Base-by-base conservation (phyloP, 2,888 invertebrate genomes). In the Drosophila borealis region DNA sequence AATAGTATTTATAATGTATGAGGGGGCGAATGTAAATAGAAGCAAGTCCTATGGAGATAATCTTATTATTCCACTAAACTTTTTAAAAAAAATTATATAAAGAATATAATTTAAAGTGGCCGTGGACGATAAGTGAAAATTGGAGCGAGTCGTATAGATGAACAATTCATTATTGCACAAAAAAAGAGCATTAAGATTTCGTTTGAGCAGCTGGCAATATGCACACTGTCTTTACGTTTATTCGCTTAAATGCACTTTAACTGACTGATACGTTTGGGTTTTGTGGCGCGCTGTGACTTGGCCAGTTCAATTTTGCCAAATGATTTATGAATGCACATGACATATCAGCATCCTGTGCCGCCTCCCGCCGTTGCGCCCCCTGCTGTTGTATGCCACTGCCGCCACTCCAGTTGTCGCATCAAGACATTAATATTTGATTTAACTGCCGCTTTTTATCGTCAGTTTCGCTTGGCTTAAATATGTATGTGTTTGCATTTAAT, bases 261-360 rank as follows among this genome's bases (percentile, higher is more conserved):
- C 74, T 59, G 62, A 75, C 59, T 75, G 74, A 77, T 74, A 51
- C 69, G 64, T 54, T 77, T 64, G 57, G 64, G 41, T 46, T 71
- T 66, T 71, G 42, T 55, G 72, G 59, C 51, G 63, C 42, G 53
- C 64, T 72, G 46, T 64, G 74, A 69, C 69, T 86, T 76, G 66
- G 55, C 50, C 61, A 55, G 78, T 76, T 81, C 86, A 88, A 90
- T 90, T 90, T 87, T 59, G 78, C 70, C 78, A 68, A 88, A 90
- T 91, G 91, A 91, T 91, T 92, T 91, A 91, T 91, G 89, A 81
- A 91, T 90, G 81, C 84, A 81, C 78, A 82, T 84, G 89, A 84
- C 88, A 87, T 91, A 91, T 90, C 89, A 84, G 88, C 88, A 90
- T 92, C 91, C 91, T 88, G 90, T 70, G 64, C 61, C 77, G 71